phyloP scores from a whole-genome alignment of 1,140 invertebrate genomes.

The Drosophila bocki region DNA sequence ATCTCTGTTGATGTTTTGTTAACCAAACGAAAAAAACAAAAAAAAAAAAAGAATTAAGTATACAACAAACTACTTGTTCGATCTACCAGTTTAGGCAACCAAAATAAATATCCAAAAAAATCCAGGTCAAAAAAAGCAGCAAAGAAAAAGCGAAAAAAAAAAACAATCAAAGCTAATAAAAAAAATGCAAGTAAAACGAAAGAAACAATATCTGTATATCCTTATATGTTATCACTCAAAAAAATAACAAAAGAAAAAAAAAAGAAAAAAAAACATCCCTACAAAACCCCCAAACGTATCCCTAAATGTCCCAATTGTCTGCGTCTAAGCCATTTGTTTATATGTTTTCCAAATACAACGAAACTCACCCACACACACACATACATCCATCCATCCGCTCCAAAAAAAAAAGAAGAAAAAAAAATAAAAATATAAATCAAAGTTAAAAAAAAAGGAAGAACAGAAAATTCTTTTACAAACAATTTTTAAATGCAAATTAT shows the following conservation, averaged over 20 bases:
- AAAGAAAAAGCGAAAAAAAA: conserved; percentile 26
- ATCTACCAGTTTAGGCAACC: conserved; percentile 44
- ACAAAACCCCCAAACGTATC: conserved; percentile 74
- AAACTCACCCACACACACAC: conserved; percentile 51
- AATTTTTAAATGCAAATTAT: conserved; percentile 77
- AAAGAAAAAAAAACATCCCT: conserved; percentile 48
- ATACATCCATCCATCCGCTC: conserved; percentile 57
- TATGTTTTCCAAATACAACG: conserved; percentile 84
- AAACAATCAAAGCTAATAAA: conserved; percentile 56
- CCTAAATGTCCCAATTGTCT: conserved; percentile 86
- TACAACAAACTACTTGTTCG: conserved; percentile 37
- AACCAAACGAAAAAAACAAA: conserved; percentile 18
- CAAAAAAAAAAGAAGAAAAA: conserved; percentile 47
- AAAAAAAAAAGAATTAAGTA: conserved; percentile 29
- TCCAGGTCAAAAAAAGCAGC: conserved; percentile 25
- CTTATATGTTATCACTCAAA: conserved; percentile 75
- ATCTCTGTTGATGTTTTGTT: conserved; percentile 40
- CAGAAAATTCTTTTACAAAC: conserved; percentile 68
- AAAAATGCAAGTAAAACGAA: conserved; percentile 61
- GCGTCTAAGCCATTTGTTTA: conserved; percentile 86
- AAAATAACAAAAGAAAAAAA: conserved; percentile 49
- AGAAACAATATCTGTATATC: conserved; percentile 69
- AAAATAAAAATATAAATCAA: conserved; percentile 38
- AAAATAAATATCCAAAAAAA: conserved; percentile 37
- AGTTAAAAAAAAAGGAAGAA: conserved; percentile 37